Evolutionary conservation across 1,140 invertebrate species (phyloP), one percentile per base, ranked within the genome.

Genomic region (Trichomalopsis sarcophagae): DNA sequence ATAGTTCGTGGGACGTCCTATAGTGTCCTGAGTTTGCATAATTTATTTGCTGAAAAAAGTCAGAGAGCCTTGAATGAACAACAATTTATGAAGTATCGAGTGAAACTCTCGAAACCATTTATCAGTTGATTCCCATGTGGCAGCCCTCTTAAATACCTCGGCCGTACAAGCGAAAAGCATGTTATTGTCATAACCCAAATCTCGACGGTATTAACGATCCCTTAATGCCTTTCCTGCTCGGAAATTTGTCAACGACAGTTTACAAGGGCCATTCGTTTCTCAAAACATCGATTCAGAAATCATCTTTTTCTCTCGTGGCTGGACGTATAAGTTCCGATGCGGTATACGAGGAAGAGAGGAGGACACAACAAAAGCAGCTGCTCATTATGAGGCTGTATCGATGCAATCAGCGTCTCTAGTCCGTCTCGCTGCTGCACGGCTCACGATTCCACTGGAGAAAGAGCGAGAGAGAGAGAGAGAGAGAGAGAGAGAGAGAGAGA

Each of bases 171-270:
- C 44, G 7, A 71, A 84, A 80, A 81, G 47, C 50, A 55, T 81
- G 50, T 85, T 50, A 76, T 75, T 50, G 71, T 85, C 78, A 81
- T 80, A 81, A 81, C 55, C 71, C 13, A 85, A 81, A 74, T 62
- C 76, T 21, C 55, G 55, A 2, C 6, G n/a, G 50, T 74, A 80
- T 80, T 84, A 73, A 79, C 76, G 47, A 85, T 71, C 33, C 33
- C 30, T 73, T 78, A 40, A 66, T 44, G 3, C 33, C 74, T 10
- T 4, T 2, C 1, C 21, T 40, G 3, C 7, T 47, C 27, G 79
- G 71, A 66, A 76, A 85, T 84, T 84, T 80, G 77, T 84, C 84
- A 81, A 77, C 55, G 78, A 85, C 79, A 85, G 71, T 76, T 81
- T 81, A 81, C 73, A 76, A 76, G 79, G 79, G 27, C 50, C 50